Conservation (phyloP, 1,140 invertebrate genomes). For the Streblospio benedicti region DNA sequence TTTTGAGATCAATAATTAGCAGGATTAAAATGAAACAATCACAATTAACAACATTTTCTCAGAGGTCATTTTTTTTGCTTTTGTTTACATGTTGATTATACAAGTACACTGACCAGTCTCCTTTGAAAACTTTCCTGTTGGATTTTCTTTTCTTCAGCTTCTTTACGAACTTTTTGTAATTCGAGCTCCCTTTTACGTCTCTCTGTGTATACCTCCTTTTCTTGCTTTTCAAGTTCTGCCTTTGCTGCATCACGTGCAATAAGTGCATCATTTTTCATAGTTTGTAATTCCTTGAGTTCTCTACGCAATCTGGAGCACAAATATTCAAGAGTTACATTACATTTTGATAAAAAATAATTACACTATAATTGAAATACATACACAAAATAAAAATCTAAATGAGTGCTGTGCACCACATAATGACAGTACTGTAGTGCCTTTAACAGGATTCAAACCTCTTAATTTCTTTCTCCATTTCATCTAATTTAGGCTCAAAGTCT, state of each 20-base stretch:
- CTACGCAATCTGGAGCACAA: conserved; percentile 14
- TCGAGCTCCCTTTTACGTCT: conserved; percentile 46
- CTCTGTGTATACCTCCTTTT: conserved; percentile 42
- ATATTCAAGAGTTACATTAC: no score
- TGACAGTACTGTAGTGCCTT: background rate
- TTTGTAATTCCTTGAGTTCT: conserved; percentile 40
- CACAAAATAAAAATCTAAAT: no score
- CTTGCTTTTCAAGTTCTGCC: conserved; percentile 35
- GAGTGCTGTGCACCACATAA: no score
- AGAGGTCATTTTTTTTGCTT: background rate
- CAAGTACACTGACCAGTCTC: conserved; percentile 36
- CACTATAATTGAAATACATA: no score
- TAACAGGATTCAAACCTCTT: no score
- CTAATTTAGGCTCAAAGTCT: conserved; percentile 15
- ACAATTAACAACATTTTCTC: no score
- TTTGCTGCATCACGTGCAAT: conserved; percentile 40
- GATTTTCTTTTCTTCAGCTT: conserved; percentile 47
- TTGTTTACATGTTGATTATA: background rate
- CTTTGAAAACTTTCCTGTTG: conserved; percentile 45
- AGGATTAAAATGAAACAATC: no score
- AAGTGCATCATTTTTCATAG: conserved; percentile 44
- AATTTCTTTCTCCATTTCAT: conserved; percentile 21
- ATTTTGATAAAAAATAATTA: no score
- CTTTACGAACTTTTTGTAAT: conserved; percentile 45
- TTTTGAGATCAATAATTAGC: no score